Conservation (phyloP, 1,140 invertebrate genomes). For the Neoseiulus cucumeris region DNA sequence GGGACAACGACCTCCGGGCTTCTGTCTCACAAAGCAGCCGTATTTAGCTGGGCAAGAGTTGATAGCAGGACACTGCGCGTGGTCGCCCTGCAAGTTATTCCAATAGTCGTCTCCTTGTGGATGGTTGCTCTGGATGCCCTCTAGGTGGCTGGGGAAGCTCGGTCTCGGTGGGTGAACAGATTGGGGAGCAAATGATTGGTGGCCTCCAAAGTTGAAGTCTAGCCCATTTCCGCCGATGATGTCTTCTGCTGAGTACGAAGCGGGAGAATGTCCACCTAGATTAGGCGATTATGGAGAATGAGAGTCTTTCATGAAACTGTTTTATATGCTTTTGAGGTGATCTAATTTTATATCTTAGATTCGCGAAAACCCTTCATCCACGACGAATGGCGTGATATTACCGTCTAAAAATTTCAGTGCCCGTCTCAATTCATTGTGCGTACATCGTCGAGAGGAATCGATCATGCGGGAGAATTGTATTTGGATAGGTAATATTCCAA, state of each 20-base stretch:
- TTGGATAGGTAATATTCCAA: too few relatives aligned
- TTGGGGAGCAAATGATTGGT: neutral
- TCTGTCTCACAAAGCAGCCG: neutral
- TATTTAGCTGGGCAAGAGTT: neutral
- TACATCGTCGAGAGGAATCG: too few relatives aligned
- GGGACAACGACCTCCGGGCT: neutral
- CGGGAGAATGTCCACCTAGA: neutral
- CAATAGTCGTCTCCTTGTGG: neutral
- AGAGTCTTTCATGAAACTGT: too few relatives aligned
- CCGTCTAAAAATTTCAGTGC: too few relatives aligned
- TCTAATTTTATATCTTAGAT: too few relatives aligned
- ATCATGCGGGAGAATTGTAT: too few relatives aligned
- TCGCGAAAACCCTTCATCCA: too few relatives aligned
- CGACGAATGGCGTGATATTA: too few relatives aligned
- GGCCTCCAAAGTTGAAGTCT: neutral
- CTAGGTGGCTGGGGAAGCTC: neutral
- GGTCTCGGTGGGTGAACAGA: neutral
- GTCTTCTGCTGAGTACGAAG: neutral
- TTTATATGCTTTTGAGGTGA: too few relatives aligned
- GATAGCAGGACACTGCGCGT: neutral
- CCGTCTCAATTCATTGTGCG: too few relatives aligned
- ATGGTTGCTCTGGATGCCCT: neutral
- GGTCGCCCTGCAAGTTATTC: constrained; percentile 1
- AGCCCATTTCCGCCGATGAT: neutral
- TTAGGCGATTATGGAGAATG: too few relatives aligned